Evolutionary conservation across 1,140 invertebrate genomes (phyloP), one percentile per base, ranked within the genome.

Genomic region (Drosophila equinoxialis): DNA sequence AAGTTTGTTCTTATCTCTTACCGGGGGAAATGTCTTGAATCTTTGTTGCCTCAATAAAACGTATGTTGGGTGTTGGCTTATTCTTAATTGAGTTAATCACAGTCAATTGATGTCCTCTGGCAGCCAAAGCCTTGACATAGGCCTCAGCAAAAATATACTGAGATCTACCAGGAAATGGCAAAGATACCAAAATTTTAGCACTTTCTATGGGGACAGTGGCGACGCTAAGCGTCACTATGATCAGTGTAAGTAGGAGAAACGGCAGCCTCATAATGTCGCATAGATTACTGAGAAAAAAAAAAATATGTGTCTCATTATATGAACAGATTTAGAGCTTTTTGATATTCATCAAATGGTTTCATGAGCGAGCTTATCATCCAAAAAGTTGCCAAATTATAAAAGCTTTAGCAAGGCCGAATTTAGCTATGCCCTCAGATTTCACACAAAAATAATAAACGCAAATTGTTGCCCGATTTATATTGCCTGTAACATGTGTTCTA

Each of bases 101-200:
- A 1, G 92, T 93, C 1, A 93, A 81, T 26, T 94, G 85, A 74
- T 95, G 94, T 7, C 94, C 94, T 17, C 81, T 90, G 0, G 59
- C 79, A 0, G 93, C 94, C 14, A 95, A 71, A 2, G 90, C 93
- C 64, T 93, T 93, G 61, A 94, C 83, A 20, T 94, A 71, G 0
- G 83, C 74, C 20, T 93, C 92, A 37, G 93, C 93, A 57, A 94
- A 92, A 11, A 93, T 92, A 48, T 93, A 94, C 74, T 95, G 95
- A 55, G 94, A 95, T 65, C 93, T 93, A 0, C 87, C 93, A 2
- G 92, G 85, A 55, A 93, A 87, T 0, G 93, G 90, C 58, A 94
- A 93, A 0, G 94, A 68, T 0, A 91, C 93, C 68, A 91, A 68
- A 13, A 91, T 85, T 59, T 89, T 91, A 1, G 77, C 80, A 14